Percentiles rank a stretch among this genome's conserved stretches.
These are phyloP conservation scores for Heterodera carotae DNA, from an alignment of 1,140 invertebrate species.

Conservation along the genomic window DNA sequence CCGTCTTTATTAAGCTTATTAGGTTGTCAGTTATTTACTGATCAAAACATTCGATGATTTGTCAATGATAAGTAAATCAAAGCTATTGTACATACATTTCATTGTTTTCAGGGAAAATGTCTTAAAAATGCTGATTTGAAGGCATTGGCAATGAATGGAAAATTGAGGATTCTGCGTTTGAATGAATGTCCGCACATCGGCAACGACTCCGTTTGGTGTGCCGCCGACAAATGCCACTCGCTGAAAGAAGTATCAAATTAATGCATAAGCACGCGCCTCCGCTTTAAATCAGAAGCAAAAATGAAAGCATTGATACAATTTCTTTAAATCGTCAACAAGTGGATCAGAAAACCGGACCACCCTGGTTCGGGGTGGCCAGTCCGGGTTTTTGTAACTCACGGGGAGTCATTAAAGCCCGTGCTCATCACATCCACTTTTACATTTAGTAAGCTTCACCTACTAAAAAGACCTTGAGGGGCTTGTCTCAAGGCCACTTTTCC, in stretches of 20 bases:
- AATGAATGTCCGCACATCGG: slow-evolving; percentile 10
- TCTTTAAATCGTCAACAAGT: neutral
- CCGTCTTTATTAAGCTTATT: no score
- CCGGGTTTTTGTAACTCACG: neutral
- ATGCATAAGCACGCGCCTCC: no score
- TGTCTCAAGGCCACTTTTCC: neutral
- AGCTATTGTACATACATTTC: neutral
- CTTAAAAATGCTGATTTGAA: slow-evolving; percentile 3
- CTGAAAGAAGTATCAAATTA: slow-evolving; percentile 31
- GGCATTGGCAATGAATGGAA: slow-evolving; percentile 9
- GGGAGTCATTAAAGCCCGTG: neutral
- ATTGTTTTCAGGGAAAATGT: neutral
- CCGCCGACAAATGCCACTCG: neutral
- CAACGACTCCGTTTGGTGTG: neutral
- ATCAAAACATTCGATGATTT: no score
- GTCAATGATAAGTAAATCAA: no score
- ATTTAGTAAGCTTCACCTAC: neutral
- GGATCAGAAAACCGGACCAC: neutral
- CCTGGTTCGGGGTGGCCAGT: neutral
- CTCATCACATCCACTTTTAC: neutral
- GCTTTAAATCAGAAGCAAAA: neutral
- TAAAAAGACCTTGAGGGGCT: neutral
- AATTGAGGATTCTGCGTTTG: slow-evolving; percentile 7
- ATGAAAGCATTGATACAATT: neutral
- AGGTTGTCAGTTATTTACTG: no score